phyloP scores from a whole-genome alignment of 2,797 vertebrate genomes.

The Ptychobarbus kaznakovi region DNA sequence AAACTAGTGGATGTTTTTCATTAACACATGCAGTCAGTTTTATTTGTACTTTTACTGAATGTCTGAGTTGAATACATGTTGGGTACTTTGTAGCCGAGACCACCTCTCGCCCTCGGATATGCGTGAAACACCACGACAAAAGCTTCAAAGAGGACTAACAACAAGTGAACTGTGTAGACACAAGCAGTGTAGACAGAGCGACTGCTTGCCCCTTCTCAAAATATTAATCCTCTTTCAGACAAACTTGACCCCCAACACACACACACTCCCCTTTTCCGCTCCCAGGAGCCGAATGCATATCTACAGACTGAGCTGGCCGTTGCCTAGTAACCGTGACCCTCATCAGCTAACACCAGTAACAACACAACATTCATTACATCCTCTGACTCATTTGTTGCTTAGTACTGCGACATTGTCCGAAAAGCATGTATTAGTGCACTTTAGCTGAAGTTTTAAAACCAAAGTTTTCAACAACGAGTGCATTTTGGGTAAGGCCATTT shows the following conservation, averaged over 20 bases:
- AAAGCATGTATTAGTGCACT: conserved; percentile 33
- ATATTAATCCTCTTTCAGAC: conserved; percentile 59
- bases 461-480: neutral
- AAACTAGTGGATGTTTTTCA: neutral
- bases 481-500: neutral
- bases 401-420: conserved; percentile 34
- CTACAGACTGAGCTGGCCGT: conserved; percentile 44
- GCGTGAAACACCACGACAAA: conserved; percentile 48
- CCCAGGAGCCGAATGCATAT: conserved; percentile 55
- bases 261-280: conserved; percentile 49
- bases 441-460: conserved; percentile 9
- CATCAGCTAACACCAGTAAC: conserved; percentile 52
- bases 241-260: conserved; percentile 48
- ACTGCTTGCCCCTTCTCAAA: conserved; percentile 49
- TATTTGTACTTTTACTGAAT: neutral
- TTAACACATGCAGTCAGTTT: neutral
- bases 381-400: conserved; percentile 41
- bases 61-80: neutral
- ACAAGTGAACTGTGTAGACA: conserved; percentile 51
- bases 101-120: conserved; percentile 39
- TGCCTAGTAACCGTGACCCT: conserved; percentile 57
- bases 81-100: conserved; percentile 27
- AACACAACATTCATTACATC: conserved; percentile 50
- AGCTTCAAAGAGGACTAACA: conserved; percentile 55
- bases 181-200: conserved; percentile 49